Percentiles rank a stretch among this genome's conserved stretches.
phyloP scores from a whole-genome alignment of 2,888 invertebrate genomes.

The Anticlea derivata region DNA sequence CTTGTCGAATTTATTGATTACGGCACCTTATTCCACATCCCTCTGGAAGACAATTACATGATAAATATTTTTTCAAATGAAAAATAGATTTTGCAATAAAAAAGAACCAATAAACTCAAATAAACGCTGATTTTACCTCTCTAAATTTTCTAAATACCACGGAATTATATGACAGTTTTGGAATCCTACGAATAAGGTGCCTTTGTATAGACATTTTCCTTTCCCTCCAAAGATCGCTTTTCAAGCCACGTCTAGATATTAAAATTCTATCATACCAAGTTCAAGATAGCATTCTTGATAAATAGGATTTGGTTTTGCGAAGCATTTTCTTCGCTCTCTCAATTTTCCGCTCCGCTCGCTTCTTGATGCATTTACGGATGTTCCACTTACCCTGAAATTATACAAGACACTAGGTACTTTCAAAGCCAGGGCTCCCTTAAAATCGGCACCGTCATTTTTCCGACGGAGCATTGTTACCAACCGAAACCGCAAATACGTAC shows the following conservation, averaged over 20 bases:
- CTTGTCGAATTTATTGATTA: too few species aligned
- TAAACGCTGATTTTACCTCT: too few species aligned
- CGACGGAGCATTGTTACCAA: too few species aligned
- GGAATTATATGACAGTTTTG: too few species aligned
- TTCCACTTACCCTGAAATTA: constrained; percentile 27
- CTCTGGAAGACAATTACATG: too few species aligned
- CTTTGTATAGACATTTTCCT: constrained; percentile 1
- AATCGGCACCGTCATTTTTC: neutral
- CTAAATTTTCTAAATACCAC: too few species aligned
- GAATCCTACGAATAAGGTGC: too few species aligned
- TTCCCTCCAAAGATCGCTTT: neutral
- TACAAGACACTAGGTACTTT: constrained; percentile 24
- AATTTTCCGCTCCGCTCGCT: constrained; percentile 36
- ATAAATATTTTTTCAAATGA: too few species aligned
- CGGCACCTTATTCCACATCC: too few species aligned
- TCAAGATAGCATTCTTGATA: constrained; percentile 19
- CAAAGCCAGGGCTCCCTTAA: neutral
- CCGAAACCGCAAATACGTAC: too few species aligned
- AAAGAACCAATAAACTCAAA: too few species aligned
- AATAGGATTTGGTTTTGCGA: constrained; percentile 14
- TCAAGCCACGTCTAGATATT: constrained; percentile 9
- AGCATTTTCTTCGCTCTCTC: constrained; percentile 20
- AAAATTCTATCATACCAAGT: constrained; percentile 16
- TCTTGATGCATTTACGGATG: constrained; percentile 27
- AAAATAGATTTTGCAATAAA: too few species aligned